Evolutionary conservation across 2,888 invertebrate genomes (phyloP).

Genomic region (Poecilobothrus nobilitatus): DNA sequence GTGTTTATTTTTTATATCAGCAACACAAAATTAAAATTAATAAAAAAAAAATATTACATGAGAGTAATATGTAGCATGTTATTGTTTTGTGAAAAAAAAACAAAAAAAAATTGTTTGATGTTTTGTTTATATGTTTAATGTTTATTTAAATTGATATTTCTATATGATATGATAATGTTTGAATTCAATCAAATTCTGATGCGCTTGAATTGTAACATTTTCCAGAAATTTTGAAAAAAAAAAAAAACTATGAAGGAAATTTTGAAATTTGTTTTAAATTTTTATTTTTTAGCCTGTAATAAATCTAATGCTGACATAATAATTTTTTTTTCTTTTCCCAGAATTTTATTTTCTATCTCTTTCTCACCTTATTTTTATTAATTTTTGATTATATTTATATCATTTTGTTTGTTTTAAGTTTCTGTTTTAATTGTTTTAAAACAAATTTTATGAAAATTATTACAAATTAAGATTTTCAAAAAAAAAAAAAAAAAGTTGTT

Average conservation of each 20-base stretch:
- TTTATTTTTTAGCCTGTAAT: background rate
- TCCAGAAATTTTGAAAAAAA: background rate
- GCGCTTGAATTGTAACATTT: background rate
- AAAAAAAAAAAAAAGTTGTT: too few species aligned
- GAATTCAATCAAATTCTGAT: background rate
- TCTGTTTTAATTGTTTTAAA: background rate
- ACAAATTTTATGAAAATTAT: conserved; percentile 3
- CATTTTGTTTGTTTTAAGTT: background rate
- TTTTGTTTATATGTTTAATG: background rate
- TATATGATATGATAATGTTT: background rate
- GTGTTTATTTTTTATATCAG: too few species aligned
- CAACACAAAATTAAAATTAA: too few species aligned
- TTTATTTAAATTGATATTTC: conserved; percentile 4
- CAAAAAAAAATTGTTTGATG: background rate
- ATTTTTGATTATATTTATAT: background rate
- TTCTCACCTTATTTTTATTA: background rate
- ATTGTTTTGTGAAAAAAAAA: too few species aligned
- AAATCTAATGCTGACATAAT: background rate
- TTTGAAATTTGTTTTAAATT: background rate
- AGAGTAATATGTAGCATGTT: too few species aligned
- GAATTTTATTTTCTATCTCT: background rate
- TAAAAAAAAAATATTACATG: too few species aligned
- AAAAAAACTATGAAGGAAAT: too few species aligned
- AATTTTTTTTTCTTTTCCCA: background rate
- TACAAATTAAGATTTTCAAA: background rate